Evolutionary conservation across 2,888 invertebrate species (phyloP).

Genomic region (Tachystola acroxantha): DNA sequence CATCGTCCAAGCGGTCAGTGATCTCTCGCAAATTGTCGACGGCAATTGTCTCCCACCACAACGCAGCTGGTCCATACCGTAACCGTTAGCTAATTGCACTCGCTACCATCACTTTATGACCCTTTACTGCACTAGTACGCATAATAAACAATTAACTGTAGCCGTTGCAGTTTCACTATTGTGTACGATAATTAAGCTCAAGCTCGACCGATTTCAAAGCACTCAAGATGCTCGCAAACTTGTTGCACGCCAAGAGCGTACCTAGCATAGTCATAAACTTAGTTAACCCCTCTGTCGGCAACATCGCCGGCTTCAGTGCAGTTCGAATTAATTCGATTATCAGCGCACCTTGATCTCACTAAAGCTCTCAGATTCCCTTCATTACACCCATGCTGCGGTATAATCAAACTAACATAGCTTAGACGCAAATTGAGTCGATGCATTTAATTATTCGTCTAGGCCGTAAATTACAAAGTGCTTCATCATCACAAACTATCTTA

Average conservation of each 20-base stretch:
- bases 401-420: conserved; percentile 12
- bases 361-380: conserved; percentile 60
- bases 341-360: conserved; percentile 68
- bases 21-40: conserved; percentile 56
- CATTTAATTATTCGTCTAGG: background rate
- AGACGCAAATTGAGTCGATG: conserved; percentile 3
- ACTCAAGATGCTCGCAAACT: conserved; percentile 71
- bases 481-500: background rate
- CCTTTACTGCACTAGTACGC: conserved; percentile 23
- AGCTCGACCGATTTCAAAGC: conserved; percentile 62
- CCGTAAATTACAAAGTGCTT: background rate
- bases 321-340: conserved; percentile 74
- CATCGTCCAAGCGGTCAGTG: conserved; percentile 43
- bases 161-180: conserved; percentile 18
- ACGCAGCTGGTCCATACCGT: conserved; percentile 46
- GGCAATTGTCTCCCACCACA: conserved; percentile 54
- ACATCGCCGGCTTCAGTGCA: conserved; percentile 60
- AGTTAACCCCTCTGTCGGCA: conserved; percentile 67
- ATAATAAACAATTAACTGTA: conserved; percentile 14
- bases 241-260: conserved; percentile 69
- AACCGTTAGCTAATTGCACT: conserved; percentile 56
- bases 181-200: conserved; percentile 37
- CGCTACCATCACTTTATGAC: conserved; percentile 46
- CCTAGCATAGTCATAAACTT: conserved; percentile 71
- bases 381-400: conserved; percentile 27